Evolutionary conservation across 2,888 invertebrate species (phyloP).

Genomic region (Eupithecia abbreviata): DNA sequence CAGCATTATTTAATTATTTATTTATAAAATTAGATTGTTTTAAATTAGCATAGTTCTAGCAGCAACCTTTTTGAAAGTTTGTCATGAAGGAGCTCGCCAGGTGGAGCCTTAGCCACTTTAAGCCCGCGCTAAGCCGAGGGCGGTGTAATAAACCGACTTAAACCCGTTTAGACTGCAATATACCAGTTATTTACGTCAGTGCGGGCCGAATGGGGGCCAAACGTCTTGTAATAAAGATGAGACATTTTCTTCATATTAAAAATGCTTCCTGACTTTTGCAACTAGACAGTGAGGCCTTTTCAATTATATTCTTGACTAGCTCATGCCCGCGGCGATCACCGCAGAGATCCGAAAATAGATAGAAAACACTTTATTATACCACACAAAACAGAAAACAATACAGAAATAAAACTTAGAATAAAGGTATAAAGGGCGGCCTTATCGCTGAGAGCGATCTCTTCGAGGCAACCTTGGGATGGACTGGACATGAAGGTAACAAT

Average conservation of each 20-base stretch:
- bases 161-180: slow-evolving; percentile 27
- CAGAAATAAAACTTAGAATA: too few species aligned
- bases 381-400: too few species aligned
- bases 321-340: neutral
- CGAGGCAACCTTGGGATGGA: too few species aligned
- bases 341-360: too few species aligned
- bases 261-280: neutral
- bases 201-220: slow-evolving; percentile 29
- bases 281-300: neutral
- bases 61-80: neutral
- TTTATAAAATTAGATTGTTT: neutral
- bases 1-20: too few species aligned
- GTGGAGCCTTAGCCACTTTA: neutral
- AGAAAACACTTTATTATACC: too few species aligned
- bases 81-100: neutral
- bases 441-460: too few species aligned
- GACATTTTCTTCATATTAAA: slow-evolving; percentile 11
- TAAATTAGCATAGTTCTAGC: neutral
- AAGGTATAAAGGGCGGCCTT: too few species aligned
- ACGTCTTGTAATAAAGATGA: slow-evolving; percentile 28
- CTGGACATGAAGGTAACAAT: too few species aligned
- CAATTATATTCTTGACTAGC: neutral
- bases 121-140: neutral
- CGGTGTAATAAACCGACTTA: slow-evolving; percentile 26
- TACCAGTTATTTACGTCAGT: slow-evolving; percentile 20